phyloP scores from a whole-genome alignment of 2,797 vertebrate species.

The Pipistrellus nathusii region DNA sequence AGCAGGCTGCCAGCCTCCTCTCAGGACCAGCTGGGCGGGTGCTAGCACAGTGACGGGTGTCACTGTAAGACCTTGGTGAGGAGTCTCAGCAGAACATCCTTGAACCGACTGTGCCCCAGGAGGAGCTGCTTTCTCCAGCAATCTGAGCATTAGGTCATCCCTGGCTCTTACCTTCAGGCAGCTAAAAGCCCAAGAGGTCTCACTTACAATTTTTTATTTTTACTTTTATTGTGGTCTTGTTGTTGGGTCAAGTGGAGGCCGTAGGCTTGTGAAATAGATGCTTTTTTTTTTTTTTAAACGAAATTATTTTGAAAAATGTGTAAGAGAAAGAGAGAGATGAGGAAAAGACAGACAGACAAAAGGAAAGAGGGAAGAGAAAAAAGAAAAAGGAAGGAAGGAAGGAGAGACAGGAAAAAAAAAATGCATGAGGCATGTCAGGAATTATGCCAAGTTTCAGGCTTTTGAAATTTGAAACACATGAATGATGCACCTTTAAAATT shows the following conservation, averaged over 20 bases:
- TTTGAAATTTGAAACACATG: constrained; percentile 69
- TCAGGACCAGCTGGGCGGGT: not conserved
- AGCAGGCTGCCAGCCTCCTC: no score
- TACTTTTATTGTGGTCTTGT: not conserved
- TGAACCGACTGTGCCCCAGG: not conserved
- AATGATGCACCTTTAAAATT: constrained; percentile 55
- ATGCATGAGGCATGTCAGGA: not conserved
- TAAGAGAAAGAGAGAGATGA: not conserved
- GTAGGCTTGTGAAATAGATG: not conserved
- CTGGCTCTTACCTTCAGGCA: not conserved
- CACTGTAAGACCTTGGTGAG: not conserved
- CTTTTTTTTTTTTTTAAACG: not conserved
- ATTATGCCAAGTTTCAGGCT: constrained; percentile 51
- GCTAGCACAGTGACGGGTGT: not conserved
- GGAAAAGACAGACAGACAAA: not conserved
- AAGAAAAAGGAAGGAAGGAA: not conserved
- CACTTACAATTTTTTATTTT: not conserved
- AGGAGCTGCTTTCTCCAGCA: not conserved
- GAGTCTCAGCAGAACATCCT: constrained; percentile 15
- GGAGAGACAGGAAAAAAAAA: no score
- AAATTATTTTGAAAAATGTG: constrained; percentile 5
- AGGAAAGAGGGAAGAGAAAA: no score
- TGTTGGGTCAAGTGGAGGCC: constrained; percentile 1
- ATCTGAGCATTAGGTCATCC: not conserved
- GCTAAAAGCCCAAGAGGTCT: not conserved